phyloP scores from a whole-genome alignment of 2,113 vertebrate genomes.

The Proteles cristata region DNA sequence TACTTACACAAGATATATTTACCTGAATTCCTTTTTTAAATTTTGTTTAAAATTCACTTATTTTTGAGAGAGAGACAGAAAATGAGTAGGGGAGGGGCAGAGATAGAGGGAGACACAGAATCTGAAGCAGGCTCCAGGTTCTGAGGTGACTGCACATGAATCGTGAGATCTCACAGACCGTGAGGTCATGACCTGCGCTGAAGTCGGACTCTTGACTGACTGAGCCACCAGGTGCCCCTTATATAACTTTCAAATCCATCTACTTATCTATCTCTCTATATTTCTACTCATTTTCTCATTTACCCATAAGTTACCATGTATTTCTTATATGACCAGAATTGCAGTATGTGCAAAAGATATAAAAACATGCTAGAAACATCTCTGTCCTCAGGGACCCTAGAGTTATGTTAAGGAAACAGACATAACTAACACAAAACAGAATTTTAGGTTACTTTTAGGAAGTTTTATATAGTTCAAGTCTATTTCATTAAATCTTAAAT shows the following conservation, averaged over 20 bases:
- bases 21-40: neutral
- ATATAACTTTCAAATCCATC: neutral
- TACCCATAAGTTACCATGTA: neutral
- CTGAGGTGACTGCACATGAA: no score
- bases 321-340: neutral
- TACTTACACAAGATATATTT: neutral
- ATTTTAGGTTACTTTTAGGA: neutral
- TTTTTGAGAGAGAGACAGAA: no score
- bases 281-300: neutral
- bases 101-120: no score
- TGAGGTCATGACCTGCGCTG: no score
- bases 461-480: neutral
- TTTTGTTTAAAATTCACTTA: no score
- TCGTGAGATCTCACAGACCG: no score
- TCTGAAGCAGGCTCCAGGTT: no score
- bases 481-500: neutral
- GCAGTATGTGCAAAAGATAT: neutral
- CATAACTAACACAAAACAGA: neutral
- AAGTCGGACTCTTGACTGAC: no score
- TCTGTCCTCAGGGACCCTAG: rapidly evolving
- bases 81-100: no score
- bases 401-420: neutral
- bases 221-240: neutral
- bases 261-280: neutral
- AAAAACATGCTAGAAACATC: neutral